Evolutionary conservation across 1,140 invertebrate species (phyloP), one percentile per base, ranked within the genome.

Genomic region (Daktulosphaira vitifoliae): DNA sequence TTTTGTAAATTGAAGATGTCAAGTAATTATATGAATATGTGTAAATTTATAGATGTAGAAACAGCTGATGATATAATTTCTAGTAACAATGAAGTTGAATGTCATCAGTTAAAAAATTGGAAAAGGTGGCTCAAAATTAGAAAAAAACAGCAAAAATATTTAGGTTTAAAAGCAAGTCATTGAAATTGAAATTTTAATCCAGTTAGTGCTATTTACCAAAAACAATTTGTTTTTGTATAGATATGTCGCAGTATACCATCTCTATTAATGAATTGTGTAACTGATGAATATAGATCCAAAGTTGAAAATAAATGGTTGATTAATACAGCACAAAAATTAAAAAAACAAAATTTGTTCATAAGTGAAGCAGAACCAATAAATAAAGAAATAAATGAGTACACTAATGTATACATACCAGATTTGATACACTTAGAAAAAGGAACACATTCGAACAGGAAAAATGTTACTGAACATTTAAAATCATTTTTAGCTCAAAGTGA

Each of bases 121-220:
- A 62, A 62, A n/a, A 29, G 26, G 15, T 62, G 56, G 56, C 25
- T 62, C 13, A 62, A 62, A 62, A 62, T 62, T 15, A 62, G 56
- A 18, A 48, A 62, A 22, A 22, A 62, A 48, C 56, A 62, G 3
- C 25, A 62, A 4, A 33, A 48, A 33, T 1, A 62, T n/a, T 16
- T 62, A n/a, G 56, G 56, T 48, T 48, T 62, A 48, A 62, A 20
- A 39, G 56, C 29, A n/a, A 59, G n/a, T 6, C 29, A 33, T 33
- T 6, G 11, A 33, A 33, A 33, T 6, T 5, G 29, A n/a, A n/a
- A n/a, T n/a, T n/a, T n/a, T n/a, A n/a, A n/a, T n/a, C n/a, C n/a
- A n/a, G n/a, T n/a, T n/a, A n/a, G n/a, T n/a, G n/a, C n/a, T n/a
- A n/a, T n/a, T n/a, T n/a, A n/a, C n/a, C n/a, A n/a, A n/a, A n/a